Percentiles rank a stretch among this genome's conserved stretches.
phyloP scores from a whole-genome alignment of 2,113 vertebrate genomes.

The Daubentonia madagascariensis region DNA sequence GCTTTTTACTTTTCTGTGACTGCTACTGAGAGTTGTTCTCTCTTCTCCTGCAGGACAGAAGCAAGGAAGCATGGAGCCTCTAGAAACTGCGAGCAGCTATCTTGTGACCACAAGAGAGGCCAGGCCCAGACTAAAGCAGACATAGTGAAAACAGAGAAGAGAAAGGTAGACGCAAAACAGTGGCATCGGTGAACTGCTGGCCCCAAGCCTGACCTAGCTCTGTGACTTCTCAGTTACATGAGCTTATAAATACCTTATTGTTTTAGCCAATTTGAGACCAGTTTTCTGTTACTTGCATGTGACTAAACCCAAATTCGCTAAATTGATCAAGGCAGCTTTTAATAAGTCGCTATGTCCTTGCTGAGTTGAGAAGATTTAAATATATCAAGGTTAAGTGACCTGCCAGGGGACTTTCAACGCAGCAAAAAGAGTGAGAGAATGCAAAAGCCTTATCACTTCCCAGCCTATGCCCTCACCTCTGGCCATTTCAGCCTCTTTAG shows the following conservation, averaged over 20 bases:
- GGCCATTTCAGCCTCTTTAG: background rate
- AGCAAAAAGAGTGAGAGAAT: background rate
- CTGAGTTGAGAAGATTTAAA: slow-evolving; percentile 13
- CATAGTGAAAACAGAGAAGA: background rate
- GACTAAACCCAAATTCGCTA: slow-evolving; percentile 27
- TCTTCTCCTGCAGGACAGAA: background rate
- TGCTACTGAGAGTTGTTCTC: background rate
- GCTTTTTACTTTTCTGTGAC: background rate
- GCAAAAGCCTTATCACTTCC: background rate
- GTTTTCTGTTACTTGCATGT: slow-evolving; percentile 15
- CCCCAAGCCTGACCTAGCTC: background rate
- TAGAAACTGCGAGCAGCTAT: background rate
- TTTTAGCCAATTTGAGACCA: background rate
- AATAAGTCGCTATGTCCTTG: background rate
- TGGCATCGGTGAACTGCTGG: background rate
- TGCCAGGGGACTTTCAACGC: background rate
- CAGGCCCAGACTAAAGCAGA: background rate
- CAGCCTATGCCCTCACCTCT: background rate
- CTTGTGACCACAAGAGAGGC: background rate
- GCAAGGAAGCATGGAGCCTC: background rate
- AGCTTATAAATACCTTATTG: slow-evolving; percentile 12
- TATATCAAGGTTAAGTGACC: background rate
- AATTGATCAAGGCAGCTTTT: background rate
- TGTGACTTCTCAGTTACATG: background rate
- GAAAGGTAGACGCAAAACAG: background rate